phyloP scores from a whole-genome alignment of 2,113 vertebrate species.

The Rhodinocichla rosea region DNA sequence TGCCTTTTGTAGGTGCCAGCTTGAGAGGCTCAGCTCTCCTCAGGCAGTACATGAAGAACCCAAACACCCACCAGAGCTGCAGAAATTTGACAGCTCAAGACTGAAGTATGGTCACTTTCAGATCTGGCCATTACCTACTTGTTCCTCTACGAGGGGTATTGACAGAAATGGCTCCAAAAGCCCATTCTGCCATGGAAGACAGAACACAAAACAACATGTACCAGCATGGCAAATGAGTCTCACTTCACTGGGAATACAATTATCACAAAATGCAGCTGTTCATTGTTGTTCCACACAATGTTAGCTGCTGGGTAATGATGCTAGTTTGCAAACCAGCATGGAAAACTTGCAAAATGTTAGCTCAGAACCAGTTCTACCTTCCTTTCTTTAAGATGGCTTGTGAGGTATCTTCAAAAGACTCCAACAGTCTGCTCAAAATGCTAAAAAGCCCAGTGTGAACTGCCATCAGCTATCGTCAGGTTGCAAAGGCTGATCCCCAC shows the following conservation, averaged over 20 bases:
- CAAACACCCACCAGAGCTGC: not conserved
- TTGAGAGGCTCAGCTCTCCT: not conserved
- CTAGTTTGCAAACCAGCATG: not conserved
- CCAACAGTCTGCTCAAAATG: not conserved
- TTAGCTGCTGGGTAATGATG: rapidly evolving
- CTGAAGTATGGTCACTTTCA: not conserved
- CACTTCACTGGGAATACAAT: not conserved
- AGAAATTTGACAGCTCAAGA: not conserved
- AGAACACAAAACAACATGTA: not conserved
- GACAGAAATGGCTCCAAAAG: not conserved
- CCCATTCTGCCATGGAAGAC: not conserved
- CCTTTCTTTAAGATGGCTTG: not conserved
- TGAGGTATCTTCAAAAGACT: not conserved
- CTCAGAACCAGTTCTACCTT: not conserved
- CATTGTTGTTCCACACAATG: not conserved
- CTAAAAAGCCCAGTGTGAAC: not conserved
- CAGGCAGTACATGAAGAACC: not conserved
- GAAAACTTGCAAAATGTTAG: not conserved
- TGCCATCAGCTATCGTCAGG: not conserved
- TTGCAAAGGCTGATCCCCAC: not conserved
- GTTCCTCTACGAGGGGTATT: not conserved
- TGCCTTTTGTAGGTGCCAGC: not conserved
- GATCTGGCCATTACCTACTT: not conserved
- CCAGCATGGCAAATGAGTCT: not conserved
- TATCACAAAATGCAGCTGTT: not conserved